These are phyloP conservation scores for Entosphenus tridentatus DNA, from an alignment of 2,113 vertebrate species.

Conservation along the genomic window DNA sequence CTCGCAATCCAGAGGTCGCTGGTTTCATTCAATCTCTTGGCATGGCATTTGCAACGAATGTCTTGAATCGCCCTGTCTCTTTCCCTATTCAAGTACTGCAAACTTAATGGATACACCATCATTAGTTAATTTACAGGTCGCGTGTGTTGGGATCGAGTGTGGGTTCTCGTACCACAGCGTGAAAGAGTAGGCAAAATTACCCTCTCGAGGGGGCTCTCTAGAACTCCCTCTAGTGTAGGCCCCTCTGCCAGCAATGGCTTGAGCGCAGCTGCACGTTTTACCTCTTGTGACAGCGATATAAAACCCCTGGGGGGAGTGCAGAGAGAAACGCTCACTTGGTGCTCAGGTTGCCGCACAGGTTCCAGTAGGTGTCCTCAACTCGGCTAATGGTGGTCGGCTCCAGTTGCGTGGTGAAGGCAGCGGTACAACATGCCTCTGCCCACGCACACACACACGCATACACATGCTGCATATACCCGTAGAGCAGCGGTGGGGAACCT, in stretches of 20 bases:
- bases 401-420: slow-evolving; percentile 21
- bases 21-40: too few relatives aligned
- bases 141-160: slow-evolving; percentile 15
- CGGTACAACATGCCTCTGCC: slow-evolving; percentile 18
- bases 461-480: too few relatives aligned
- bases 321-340: slow-evolving; percentile 19
- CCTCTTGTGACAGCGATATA: neutral
- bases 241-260: neutral
- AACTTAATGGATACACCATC: too few relatives aligned
- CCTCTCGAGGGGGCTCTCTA: neutral
- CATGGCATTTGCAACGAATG: too few relatives aligned
- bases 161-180: slow-evolving; percentile 13
- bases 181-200: neutral
- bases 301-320: neutral
- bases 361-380: slow-evolving; percentile 24
- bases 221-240: neutral
- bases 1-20: too few relatives aligned
- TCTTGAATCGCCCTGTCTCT: too few relatives aligned
- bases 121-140: too few relatives aligned
- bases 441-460: too few relatives aligned
- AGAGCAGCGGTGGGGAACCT: too few relatives aligned
- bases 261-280: neutral
- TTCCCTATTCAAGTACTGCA: too few relatives aligned
- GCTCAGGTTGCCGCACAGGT: slow-evolving; percentile 27
- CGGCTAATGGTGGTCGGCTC: slow-evolving; percentile 19